phyloP scores from a whole-genome alignment of 2,113 vertebrate species.

The Notiomystis cincta region DNA sequence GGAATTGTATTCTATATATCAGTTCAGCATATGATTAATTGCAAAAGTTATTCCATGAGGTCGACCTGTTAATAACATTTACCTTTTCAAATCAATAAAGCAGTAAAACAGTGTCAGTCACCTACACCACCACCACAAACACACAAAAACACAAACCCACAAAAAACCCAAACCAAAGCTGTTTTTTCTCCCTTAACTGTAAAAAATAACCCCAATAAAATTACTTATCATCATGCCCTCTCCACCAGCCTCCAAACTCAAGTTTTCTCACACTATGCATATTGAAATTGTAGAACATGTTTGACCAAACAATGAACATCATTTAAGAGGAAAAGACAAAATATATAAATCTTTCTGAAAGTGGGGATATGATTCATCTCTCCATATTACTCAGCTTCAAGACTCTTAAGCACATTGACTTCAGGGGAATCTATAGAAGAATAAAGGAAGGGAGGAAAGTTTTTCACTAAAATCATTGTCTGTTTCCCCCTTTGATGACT shows the following conservation, averaged over 20 bases:
- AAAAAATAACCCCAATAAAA: not conserved
- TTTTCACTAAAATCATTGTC: not conserved
- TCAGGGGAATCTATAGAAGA: not conserved
- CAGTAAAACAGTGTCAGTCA: not conserved
- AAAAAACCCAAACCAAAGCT: not conserved
- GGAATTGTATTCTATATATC: not conserved
- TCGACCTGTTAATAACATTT: not conserved
- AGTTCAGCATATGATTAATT: not conserved
- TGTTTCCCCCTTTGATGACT: not conserved
- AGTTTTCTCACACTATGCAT: not conserved
- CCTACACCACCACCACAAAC: not conserved
- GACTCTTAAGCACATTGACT: not conserved
- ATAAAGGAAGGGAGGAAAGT: not conserved
- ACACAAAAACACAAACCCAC: no score
- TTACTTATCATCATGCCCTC: fast-evolving
- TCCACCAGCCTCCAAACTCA: not conserved
- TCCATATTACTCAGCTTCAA: not conserved
- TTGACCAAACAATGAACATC: not conserved
- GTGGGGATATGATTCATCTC: not conserved
- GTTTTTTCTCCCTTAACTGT: not conserved
- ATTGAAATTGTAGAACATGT: not conserved
- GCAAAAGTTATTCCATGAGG: not conserved
- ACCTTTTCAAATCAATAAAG: not conserved
- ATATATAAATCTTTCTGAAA: not conserved
- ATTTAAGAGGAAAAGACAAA: not conserved